Evolutionary conservation across 2,113 vertebrate species (phyloP).

Genomic region (Mormoops blainvillei): DNA sequence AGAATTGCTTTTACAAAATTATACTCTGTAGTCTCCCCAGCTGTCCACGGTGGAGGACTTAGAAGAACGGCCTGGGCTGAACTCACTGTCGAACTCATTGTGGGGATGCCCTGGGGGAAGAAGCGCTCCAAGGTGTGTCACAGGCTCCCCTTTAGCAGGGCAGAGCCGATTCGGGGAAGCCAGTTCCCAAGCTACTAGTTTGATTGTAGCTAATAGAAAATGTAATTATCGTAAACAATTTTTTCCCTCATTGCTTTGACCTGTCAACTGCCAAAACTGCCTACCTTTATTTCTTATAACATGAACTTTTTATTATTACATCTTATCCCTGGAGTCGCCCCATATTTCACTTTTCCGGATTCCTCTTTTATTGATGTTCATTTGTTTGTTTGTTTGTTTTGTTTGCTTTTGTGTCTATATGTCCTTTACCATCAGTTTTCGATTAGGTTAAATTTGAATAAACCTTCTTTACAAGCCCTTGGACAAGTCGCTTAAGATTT

Average conservation of each 20-base stretch:
- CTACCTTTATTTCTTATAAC: not conserved
- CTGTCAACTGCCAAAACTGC: not conserved
- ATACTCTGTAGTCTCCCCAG: not conserved
- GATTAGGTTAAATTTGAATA: constrained; percentile 18
- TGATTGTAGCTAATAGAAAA: not conserved
- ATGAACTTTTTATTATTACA: not conserved
- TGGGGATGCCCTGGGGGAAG: no score
- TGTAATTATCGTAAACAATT: not conserved
- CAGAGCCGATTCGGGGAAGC: not conserved
- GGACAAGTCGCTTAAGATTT: not conserved
- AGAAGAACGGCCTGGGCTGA: not conserved
- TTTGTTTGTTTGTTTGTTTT: not conserved
- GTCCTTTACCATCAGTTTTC: not conserved
- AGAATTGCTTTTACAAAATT: not conserved
- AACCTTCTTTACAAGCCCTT: not conserved
- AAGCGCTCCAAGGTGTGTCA: rapidly evolving
- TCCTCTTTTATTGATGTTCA: not conserved
- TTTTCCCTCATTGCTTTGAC: not conserved
- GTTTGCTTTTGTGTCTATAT: not conserved
- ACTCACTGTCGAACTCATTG: not conserved
- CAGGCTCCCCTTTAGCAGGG: not conserved
- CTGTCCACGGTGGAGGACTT: not conserved
- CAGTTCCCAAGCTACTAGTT: not conserved
- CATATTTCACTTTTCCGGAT: not conserved
- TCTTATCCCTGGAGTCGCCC: not conserved